These are phyloP conservation scores for Erpetoichthys calabaricus DNA, from an alignment of 2,797 vertebrate species.

Conservation along the genomic window DNA sequence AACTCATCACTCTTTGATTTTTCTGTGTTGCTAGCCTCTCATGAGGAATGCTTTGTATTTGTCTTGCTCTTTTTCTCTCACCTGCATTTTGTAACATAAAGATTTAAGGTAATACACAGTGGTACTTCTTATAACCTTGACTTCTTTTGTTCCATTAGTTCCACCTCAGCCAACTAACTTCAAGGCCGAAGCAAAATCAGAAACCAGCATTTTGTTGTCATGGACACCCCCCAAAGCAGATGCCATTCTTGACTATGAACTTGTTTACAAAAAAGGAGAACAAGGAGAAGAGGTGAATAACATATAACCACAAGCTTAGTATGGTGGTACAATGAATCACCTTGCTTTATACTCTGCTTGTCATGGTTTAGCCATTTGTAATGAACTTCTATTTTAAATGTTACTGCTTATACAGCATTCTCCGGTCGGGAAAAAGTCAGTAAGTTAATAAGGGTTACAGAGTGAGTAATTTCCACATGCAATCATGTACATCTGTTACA, in stretches of 20 bases:
- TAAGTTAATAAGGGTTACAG: too few relatives aligned
- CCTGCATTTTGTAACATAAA: background rate
- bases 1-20: background rate
- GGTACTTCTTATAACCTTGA: too few relatives aligned
- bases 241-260: slow-evolving; percentile 83
- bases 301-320: background rate
- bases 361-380: too few relatives aligned
- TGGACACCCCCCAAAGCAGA: slow-evolving; percentile 88
- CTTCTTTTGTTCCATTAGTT: slow-evolving; percentile 45
- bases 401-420: too few relatives aligned
- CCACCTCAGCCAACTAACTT: slow-evolving; percentile 90
- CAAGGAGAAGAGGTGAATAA: slow-evolving; percentile 77
- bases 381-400: too few relatives aligned
- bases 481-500: too few relatives aligned
- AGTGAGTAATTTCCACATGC: too few relatives aligned
- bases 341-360: too few relatives aligned
- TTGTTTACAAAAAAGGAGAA: slow-evolving; percentile 88
- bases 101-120: background rate
- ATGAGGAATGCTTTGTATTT: slow-evolving; percentile 13
- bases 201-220: slow-evolving; percentile 89
- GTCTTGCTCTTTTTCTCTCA: slow-evolving; percentile 6
- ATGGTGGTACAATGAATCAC: too few relatives aligned
- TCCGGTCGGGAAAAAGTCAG: too few relatives aligned
- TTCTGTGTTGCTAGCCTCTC: background rate
- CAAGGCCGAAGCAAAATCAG: slow-evolving; percentile 93